Evolutionary conservation across 2,113 vertebrate genomes (phyloP).

Genomic region (Saguinus midas): DNA sequence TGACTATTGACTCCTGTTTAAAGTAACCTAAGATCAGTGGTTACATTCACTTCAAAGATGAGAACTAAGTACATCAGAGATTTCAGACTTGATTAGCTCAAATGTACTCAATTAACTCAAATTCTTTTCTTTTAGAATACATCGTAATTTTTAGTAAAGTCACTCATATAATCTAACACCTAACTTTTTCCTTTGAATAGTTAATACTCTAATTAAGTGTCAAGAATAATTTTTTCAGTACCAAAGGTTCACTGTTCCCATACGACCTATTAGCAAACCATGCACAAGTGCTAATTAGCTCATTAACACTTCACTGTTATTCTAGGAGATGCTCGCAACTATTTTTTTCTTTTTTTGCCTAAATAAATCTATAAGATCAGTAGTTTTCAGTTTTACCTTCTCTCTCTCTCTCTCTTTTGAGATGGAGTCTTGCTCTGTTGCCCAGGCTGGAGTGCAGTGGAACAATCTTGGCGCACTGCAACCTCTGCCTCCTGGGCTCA

Average conservation of each 20-base stretch:
- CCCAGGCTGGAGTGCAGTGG: too few species aligned
- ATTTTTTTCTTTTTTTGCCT: neutral
- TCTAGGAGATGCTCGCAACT: slow-evolving; percentile 42
- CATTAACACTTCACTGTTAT: slow-evolving; percentile 51
- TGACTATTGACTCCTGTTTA: neutral
- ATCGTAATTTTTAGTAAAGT: slow-evolving; percentile 4
- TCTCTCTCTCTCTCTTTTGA: neutral
- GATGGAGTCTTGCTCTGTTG: too few species aligned
- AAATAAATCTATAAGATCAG: neutral
- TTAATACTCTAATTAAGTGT: slow-evolving; percentile 54
- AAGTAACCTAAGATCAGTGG: neutral
- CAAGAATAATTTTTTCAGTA: slow-evolving; percentile 27
- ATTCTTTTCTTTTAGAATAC: slow-evolving; percentile 16
- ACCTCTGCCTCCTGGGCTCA: too few species aligned
- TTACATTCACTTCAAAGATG: neutral
- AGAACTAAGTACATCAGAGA: neutral
- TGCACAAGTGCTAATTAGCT: slow-evolving; percentile 56
- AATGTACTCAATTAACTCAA: neutral
- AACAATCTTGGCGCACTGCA: too few species aligned
- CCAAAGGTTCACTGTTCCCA: slow-evolving; percentile 23
- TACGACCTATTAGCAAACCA: neutral
- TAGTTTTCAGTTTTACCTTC: neutral
- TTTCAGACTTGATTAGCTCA: neutral
- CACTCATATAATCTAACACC: slow-evolving; percentile 31
- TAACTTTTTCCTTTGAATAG: slow-evolving; percentile 61